Evolutionary conservation across 2,113 vertebrate genomes (phyloP).

Genomic region (Ptilorrhoa leucosticta): DNA sequence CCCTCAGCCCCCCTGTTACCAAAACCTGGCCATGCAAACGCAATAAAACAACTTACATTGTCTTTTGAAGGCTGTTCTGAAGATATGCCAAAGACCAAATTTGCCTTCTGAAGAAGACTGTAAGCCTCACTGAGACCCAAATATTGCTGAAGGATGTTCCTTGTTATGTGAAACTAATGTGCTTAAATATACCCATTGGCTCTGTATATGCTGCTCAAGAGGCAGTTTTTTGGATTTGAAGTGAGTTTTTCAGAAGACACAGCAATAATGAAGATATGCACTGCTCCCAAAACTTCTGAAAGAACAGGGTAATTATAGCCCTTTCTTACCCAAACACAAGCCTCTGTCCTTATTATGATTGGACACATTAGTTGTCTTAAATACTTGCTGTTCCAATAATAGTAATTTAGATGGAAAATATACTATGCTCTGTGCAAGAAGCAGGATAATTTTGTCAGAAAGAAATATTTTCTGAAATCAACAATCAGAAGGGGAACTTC

Average conservation of each 20-base stretch:
- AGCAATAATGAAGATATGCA: background rate
- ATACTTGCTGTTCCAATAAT: background rate
- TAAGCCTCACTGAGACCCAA: background rate
- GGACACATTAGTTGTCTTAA: background rate
- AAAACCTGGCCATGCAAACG: background rate
- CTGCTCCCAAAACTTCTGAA: background rate
- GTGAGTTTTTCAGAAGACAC: background rate
- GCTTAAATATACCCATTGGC: background rate
- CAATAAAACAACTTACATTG: background rate
- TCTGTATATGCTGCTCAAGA: background rate
- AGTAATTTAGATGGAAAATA: constrained; percentile 5
- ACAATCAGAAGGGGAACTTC: background rate
- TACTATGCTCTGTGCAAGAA: background rate
- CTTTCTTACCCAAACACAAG: background rate
- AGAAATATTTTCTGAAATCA: background rate
- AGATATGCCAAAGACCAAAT: background rate
- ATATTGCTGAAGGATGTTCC: background rate
- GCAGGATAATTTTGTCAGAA: background rate
- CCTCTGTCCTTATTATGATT: background rate
- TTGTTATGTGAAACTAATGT: background rate
- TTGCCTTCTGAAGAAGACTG: background rate
- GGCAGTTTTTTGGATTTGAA: background rate
- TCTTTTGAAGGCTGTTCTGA: background rate
- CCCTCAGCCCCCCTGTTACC: rapidly evolving
- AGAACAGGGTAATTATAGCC: background rate